phyloP scores from a whole-genome alignment of 2,888 invertebrate species.

The Ametastegia equiseti region DNA sequence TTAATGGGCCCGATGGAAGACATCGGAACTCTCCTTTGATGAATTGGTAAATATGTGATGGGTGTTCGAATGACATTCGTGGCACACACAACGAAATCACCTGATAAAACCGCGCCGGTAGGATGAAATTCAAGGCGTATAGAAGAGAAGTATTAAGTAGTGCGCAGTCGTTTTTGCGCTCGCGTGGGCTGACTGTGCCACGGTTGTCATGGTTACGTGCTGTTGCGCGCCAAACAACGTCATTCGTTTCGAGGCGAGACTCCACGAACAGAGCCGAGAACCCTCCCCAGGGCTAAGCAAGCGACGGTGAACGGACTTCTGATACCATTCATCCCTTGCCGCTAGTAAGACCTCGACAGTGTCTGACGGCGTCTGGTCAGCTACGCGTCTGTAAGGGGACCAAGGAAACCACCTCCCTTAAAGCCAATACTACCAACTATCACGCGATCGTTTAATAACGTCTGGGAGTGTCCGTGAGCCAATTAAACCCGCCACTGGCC shows the following conservation, averaged over 20 bases:
- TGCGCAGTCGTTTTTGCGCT: background rate
- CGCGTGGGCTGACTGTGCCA: background rate
- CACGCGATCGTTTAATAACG: background rate
- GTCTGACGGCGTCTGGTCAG: background rate
- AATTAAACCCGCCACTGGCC: too few species aligned
- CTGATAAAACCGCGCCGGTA: background rate
- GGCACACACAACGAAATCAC: background rate
- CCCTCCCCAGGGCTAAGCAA: background rate
- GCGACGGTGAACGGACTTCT: constrained; percentile 25
- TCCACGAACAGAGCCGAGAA: background rate
- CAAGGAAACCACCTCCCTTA: background rate
- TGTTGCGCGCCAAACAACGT: constrained; percentile 42
- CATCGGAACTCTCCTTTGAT: background rate
- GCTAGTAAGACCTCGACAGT: constrained; percentile 11
- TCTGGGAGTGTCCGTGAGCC: background rate
- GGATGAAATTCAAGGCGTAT: constrained; percentile 27
- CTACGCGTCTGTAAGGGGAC: background rate
- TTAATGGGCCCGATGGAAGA: too few species aligned
- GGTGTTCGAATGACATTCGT: background rate
- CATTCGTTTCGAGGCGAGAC: background rate
- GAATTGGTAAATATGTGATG: background rate
- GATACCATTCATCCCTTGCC: constrained; percentile 30
- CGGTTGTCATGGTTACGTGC: background rate
- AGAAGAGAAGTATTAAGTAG: background rate
- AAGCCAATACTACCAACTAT: background rate